Conservation (phyloP, 2,888 invertebrate species). For the Drosophila helvetica region DNA sequence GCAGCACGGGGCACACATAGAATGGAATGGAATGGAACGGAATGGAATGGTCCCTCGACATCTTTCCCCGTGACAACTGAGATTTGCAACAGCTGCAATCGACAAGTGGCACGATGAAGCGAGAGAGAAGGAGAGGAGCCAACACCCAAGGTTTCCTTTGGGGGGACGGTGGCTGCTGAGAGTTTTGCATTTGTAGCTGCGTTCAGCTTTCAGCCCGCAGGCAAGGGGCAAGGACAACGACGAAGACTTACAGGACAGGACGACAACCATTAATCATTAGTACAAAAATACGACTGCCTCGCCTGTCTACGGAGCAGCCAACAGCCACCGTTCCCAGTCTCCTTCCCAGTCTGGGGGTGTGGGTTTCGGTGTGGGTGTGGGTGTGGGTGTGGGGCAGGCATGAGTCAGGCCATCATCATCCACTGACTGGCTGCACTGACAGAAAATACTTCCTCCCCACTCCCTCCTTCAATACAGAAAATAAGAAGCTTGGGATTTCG, state of each 20-base stretch:
- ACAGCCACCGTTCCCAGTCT: neutral
- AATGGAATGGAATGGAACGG: neutral
- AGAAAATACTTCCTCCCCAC: neutral
- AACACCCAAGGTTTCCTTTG: neutral
- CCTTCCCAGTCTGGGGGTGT: neutral
- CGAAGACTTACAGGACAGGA: slow-evolving; percentile 34
- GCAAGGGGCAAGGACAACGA: slow-evolving; percentile 15
- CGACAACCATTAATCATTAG: slow-evolving; percentile 77
- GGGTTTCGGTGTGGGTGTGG: neutral
- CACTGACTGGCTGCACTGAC: neutral
- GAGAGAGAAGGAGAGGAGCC: neutral
- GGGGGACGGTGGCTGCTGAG: slow-evolving; percentile 24
- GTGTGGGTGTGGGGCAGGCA: neutral
- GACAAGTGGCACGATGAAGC: slow-evolving; percentile 22
- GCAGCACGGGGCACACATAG: neutral
- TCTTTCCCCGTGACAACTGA: slow-evolving; percentile 42
- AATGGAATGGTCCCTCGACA: neutral
- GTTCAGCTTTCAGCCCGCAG: slow-evolving; percentile 49
- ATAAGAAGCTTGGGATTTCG: too few species aligned
- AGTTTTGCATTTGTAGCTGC: slow-evolving; percentile 58
- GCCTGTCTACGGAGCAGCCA: slow-evolving; percentile 27
- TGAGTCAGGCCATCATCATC: neutral
- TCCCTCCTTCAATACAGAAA: too few species aligned
- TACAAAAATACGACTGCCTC: slow-evolving; percentile 60
- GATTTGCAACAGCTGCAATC: slow-evolving; percentile 76